Base-by-base conservation (phyloP, 2,113 vertebrate species). In the Oryzias curvinotus region DNA sequence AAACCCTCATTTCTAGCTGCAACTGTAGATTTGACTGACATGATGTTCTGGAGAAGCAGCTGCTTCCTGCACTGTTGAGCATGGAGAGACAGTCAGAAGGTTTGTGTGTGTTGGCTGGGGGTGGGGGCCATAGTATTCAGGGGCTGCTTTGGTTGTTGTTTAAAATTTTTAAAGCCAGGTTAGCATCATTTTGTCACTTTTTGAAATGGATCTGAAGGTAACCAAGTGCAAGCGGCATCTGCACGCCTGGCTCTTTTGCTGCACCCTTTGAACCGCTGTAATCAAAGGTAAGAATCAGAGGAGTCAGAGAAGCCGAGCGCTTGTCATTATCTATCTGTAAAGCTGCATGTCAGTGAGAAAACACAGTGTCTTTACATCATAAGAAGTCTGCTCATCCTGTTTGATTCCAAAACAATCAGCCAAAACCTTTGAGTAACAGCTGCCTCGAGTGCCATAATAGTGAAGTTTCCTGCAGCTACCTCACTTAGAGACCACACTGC, bases 1-100 rank as follows among this genome's bases (percentile, higher is more conserved):
- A 25, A 98, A 91, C 79, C 97, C 96, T 10, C 97, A 98, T 77
- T 98, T 97, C 85, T 96, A 93, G 57, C 97, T 97, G 0, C 96
- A 98, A 88, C 91, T 98, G 74, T 97, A 99, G 83, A 7, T 30
- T 7, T 30, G 28, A 30, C 6, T 30, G 28, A 30, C 6, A 30
- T 8, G 92, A 94, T 0, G 96, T 95, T 17, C 84, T 99, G 62
- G 97, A 98, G 80, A 96, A 99, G 64, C 97, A 99, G 84, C 91
- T 99, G 54, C 88, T 99, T 15, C 95, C 96, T 0, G 88, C 93
- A 0, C 95, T 98, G 57, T 96, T 99, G 81, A 92, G 85, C 88
- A 91, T 90, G 92, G 97, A 98, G 84, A 91, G 96, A 30, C 96
- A 28, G 26, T 28, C 26, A 30, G 5, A 30, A 30, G 6, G 28